phyloP scores from a whole-genome alignment of 2,113 vertebrate genomes.

The Macrotis lagotis region DNA sequence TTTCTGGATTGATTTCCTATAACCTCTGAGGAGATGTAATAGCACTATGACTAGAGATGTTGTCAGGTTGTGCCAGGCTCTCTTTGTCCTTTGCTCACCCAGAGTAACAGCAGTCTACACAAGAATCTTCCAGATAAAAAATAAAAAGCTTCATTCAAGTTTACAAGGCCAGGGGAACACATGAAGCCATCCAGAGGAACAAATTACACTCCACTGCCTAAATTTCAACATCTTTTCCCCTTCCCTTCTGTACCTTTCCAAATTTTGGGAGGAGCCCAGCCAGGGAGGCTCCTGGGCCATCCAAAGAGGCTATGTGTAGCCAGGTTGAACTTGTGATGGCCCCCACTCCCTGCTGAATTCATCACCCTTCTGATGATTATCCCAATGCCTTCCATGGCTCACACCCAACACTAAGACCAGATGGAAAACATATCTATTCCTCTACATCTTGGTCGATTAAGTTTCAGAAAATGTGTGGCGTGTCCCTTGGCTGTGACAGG shows the following conservation, averaged over 20 bases:
- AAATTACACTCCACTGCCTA: background rate
- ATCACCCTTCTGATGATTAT: conserved; percentile 16
- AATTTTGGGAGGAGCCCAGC: background rate
- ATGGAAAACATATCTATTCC: conserved; percentile 29
- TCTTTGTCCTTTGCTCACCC: background rate
- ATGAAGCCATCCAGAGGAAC: background rate
- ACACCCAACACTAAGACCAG: background rate
- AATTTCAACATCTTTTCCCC: background rate
- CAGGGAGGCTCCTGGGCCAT: background rate
- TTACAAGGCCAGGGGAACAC: background rate
- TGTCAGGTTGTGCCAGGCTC: background rate
- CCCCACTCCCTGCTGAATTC: background rate
- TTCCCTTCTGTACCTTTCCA: background rate
- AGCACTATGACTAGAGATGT: background rate
- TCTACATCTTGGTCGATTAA: background rate
- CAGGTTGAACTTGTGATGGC: background rate
- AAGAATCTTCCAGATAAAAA: background rate
- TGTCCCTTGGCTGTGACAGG: background rate
- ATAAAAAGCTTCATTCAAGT: conserved; percentile 6
- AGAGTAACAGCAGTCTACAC: conserved; percentile 20
- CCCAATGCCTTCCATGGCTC: background rate
- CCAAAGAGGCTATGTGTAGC: background rate
- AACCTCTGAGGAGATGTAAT: accelerated
- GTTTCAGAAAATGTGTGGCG: background rate
- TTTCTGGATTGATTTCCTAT: background rate